Conservation (phyloP, 2,888 invertebrate species). For the Noctua janthina region DNA sequence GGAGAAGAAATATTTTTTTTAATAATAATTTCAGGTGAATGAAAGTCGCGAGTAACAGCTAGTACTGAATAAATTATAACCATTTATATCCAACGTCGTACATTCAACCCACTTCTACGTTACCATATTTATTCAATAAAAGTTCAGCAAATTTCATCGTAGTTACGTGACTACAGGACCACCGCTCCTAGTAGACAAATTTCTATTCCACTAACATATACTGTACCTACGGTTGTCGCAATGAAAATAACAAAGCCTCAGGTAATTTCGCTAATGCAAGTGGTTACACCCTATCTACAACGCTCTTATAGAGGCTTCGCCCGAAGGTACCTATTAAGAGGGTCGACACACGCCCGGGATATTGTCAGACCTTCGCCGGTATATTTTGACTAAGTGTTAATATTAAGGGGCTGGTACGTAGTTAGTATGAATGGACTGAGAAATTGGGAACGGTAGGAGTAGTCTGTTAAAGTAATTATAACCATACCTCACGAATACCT, state of each 20-base stretch:
- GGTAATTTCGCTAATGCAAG: conserved; percentile 90
- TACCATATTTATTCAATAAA: conserved; percentile 36
- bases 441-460: conserved; percentile 54
- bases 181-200: conserved; percentile 57
- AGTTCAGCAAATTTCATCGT: conserved; percentile 42
- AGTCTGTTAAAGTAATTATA: conserved; percentile 36
- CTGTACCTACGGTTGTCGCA: conserved; percentile 80
- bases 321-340: conserved; percentile 87
- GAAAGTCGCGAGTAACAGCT: too few species aligned
- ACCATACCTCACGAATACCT: conserved; percentile 13
- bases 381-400: conserved; percentile 85
- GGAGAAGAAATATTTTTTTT: too few species aligned
- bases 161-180: conserved; percentile 60
- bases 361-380: conserved; percentile 82
- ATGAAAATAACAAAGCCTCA: conserved; percentile 89
- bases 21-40: too few species aligned
- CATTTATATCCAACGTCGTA: conserved; percentile 11
- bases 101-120: conserved; percentile 3
- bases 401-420: conserved; percentile 75
- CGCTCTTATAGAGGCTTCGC: conserved; percentile 83
- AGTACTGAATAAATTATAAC: conserved; percentile 16
- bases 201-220: conserved; percentile 74
- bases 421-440: conserved; percentile 70
- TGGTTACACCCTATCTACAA: conserved; percentile 88
- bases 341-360: conserved; percentile 79